Percentiles rank a stretch among this genome's conserved stretches.
phyloP scores from a whole-genome alignment of 2,113 vertebrate species.

The Odocoileus hemionus region DNA sequence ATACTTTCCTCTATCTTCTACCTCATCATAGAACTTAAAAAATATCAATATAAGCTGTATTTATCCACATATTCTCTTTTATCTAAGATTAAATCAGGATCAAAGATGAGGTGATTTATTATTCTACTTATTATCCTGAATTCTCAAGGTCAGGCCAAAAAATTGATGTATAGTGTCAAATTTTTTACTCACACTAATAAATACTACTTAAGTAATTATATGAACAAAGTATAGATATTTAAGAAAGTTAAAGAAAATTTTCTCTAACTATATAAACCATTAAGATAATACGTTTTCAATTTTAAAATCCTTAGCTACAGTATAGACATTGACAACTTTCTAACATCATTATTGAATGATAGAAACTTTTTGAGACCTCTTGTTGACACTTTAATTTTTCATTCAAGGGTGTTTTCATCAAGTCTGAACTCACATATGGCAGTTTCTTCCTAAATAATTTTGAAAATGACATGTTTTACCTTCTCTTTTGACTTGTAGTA shows the following conservation, averaged over 20 bases:
- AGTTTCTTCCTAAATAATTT: slow-evolving; percentile 10
- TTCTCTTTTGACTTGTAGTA: not conserved
- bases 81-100: not conserved
- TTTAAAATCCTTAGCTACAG: not conserved
- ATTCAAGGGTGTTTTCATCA: not conserved
- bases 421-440: not conserved
- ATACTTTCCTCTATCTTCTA: not conserved
- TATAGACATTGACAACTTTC: not conserved
- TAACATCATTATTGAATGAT: not conserved
- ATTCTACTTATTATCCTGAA: not conserved
- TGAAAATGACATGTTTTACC: not conserved
- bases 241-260: not conserved
- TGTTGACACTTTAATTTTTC: not conserved
- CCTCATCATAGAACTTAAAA: not conserved
- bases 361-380: not conserved
- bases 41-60: not conserved
- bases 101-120: not conserved
- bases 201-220: not conserved
- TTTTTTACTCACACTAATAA: not conserved
- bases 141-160: not conserved
- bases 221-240: not conserved
- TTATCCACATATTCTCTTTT: not conserved
- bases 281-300: not conserved
- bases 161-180: not conserved
- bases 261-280: not conserved